Base-by-base conservation (phyloP, 2,888 invertebrate genomes). In the Pandemis cinnamomeana region DNA sequence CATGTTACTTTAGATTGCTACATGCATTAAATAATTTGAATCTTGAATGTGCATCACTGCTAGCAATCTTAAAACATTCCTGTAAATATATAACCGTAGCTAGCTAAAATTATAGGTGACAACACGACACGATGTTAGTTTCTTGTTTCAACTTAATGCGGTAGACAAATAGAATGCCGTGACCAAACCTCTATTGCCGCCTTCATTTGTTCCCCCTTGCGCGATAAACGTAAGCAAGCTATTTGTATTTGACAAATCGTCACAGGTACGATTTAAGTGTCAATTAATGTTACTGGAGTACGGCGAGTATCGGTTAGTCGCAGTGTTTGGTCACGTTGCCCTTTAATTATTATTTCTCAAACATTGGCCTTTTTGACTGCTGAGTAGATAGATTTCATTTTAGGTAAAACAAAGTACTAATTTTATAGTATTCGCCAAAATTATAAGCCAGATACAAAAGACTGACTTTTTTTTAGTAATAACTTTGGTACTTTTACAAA, bases 181-280 rank as follows among this genome's bases (percentile, higher is more conserved):
- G 53, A 71, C 64, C 48, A 68, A 62, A 8, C 46, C 15, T 41
- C 42, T 78, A 71, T 71, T 71, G 72, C 71, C 78, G 72, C 75
- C 71, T 81, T 79, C 79, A 82, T 83, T 85, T 87, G 80, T 83
- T 84, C 87, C 89, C 88, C 87, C 87, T 89, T 87, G 83, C 79
- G 75, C 72, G 71, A 75, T 75, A 67, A 68, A n/a, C 20, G 8
- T 55, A 20, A 55, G 8, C 20, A n/a, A n/a, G 1, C n/a, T n/a
- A 51, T 55, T 55, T 15, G n/a, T 51, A 51, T n/a, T 51, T n/a
- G 13, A n/a, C n/a, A 51, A 51, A 51, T n/a, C 51, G 51, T 51
- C 51, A n/a, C 51, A n/a, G 13, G 13, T 5, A 51, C 11, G 13
- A 51, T 51, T 51, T 51, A 13, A 13, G 13, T 51, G n/a, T 51